Percentiles rank a stretch among this genome's conserved stretches.
Conservation (phyloP, 2,888 invertebrate genomes). For the Halictus ligatus region DNA sequence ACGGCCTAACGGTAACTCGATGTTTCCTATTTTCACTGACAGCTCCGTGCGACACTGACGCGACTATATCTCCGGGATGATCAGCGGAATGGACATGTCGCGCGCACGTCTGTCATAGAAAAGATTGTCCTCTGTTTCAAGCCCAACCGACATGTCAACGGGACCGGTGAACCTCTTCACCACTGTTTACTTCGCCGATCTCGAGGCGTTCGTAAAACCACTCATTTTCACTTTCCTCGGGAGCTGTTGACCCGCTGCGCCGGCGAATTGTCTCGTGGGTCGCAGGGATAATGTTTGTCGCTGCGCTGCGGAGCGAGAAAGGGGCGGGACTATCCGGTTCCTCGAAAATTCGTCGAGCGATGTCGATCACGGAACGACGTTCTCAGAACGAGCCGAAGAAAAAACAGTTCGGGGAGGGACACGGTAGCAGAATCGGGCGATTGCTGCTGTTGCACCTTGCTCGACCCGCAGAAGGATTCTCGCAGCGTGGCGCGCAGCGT, state of each 20-base stretch:
- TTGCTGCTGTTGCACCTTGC: conserved; percentile 41
- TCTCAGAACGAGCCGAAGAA: neutral
- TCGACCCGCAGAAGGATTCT: conserved; percentile 28
- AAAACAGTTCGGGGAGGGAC: neutral
- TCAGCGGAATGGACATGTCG: neutral
- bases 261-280: neutral
- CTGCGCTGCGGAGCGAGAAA: neutral
- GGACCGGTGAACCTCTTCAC: neutral
- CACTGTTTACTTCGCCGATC: neutral
- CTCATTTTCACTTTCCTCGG: neutral
- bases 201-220: neutral
- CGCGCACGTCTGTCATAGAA: neutral
- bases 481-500: conserved; percentile 31
- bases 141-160: neutral
- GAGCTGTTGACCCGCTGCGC: no score
- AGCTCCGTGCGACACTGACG: conserved; percentile 38
- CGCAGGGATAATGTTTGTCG: neutral
- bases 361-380: conserved; percentile 40
- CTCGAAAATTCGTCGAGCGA: neutral
- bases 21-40: conserved; percentile 59
- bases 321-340: neutral
- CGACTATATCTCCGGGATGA: conserved; percentile 9
- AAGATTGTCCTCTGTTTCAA: neutral
- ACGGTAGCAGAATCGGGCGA: neutral
- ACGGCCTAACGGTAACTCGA: conserved; percentile 54